phyloP scores from a whole-genome alignment of 2,888 invertebrate genomes.

The Megaustenia siamemsis region DNA sequence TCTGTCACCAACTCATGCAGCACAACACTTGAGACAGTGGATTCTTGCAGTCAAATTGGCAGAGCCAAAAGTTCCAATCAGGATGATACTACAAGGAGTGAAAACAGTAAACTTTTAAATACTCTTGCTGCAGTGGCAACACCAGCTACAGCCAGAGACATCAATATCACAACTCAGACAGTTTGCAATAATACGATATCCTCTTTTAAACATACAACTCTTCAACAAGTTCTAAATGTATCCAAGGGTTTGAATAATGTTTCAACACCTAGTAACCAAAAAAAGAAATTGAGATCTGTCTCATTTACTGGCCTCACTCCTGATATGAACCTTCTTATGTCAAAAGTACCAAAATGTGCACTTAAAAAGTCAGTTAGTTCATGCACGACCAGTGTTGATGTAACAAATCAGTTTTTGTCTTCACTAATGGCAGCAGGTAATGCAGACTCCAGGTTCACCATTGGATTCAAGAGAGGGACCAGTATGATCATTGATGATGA shows the following conservation, averaged over 20 bases:
- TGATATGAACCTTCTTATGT: constrained; percentile 36
- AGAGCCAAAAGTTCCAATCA: neutral
- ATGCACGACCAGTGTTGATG: neutral
- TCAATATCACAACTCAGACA: neutral
- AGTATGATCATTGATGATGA: constrained; percentile 12
- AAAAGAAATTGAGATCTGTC: constrained; percentile 1
- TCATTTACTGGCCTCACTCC: constrained; percentile 50
- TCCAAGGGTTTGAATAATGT: constrained; percentile 49
- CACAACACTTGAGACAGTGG: neutral
- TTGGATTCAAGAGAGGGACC: neutral
- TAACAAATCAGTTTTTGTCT: neutral
- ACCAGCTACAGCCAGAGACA: neutral
- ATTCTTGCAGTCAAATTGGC: neutral
- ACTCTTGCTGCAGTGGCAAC: neutral
- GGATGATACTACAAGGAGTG: neutral
- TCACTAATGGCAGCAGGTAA: constrained; percentile 24
- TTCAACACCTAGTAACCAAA: constrained; percentile 27
- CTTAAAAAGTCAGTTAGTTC: neutral
- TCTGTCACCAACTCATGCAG: neutral
- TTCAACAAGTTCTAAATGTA: constrained; percentile 37
- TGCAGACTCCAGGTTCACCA: neutral
- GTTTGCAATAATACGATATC: neutral
- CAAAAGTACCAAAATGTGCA: neutral
- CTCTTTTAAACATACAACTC: neutral
- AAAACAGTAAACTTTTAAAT: neutral